Conservation (phyloP, 1,140 invertebrate genomes). For the Aphidius ervi region DNA sequence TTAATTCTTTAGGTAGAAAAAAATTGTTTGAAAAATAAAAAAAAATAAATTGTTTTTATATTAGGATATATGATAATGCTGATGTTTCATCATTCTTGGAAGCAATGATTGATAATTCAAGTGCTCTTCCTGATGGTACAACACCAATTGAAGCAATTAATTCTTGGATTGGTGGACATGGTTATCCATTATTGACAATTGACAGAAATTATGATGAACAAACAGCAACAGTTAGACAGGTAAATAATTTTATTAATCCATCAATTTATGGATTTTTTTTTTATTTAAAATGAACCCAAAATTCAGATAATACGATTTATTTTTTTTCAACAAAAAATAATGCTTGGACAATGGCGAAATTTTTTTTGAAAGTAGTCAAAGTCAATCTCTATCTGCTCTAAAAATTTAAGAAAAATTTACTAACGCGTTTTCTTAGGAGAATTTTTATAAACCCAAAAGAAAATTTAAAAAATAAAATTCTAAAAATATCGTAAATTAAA, state of each 20-base stretch:
- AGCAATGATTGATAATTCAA: constrained; percentile 54
- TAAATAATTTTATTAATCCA: constrained; percentile 26
- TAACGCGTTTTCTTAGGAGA: too few species aligned
- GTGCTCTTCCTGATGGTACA: constrained; percentile 35
- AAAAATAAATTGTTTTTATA: constrained; percentile 1
- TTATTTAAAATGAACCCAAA: background rate
- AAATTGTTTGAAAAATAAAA: background rate
- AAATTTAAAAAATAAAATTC: background rate
- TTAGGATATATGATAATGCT: constrained; percentile 55
- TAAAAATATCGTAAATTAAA: background rate
- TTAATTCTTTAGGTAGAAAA: constrained; percentile 2
- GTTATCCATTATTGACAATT: constrained; percentile 64
- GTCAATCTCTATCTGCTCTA: too few species aligned
- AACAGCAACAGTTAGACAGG: constrained; percentile 50
- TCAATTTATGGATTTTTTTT: background rate
- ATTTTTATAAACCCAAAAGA: background rate
- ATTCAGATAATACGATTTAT: background rate
- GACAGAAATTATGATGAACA: constrained; percentile 52
- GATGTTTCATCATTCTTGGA: constrained; percentile 60
- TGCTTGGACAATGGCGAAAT: too few species aligned
- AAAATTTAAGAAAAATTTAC: too few species aligned
- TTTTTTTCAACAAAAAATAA: too few species aligned
- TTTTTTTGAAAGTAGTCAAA: too few species aligned
- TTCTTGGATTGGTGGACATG: constrained; percentile 63
- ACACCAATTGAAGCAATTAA: constrained; percentile 55